phyloP scores from a whole-genome alignment of 2,888 invertebrate genomes.

The Hoplodrina ambigua region DNA sequence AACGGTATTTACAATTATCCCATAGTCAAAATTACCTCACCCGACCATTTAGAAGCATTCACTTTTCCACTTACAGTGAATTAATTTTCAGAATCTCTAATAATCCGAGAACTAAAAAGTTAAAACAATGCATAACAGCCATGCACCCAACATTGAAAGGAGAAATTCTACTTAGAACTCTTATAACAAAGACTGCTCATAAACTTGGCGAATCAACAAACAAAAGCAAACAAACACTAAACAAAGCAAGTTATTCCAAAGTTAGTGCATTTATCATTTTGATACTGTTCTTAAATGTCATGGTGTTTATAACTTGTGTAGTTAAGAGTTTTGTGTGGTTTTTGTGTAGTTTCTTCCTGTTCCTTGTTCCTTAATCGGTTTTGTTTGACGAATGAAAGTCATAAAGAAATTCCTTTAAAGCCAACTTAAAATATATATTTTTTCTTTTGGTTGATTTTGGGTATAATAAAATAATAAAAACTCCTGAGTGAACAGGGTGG shows the following conservation, averaged over 20 bases:
- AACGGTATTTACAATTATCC: too few relatives aligned
- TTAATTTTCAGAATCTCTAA: too few relatives aligned
- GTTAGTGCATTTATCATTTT: constrained; percentile 50
- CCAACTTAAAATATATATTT: too few relatives aligned
- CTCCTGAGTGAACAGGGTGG: too few relatives aligned
- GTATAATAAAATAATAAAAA: too few relatives aligned
- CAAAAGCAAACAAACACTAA: too few relatives aligned
- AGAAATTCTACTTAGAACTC: not conserved
- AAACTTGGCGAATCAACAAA: constrained; percentile 17
- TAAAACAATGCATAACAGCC: not conserved
- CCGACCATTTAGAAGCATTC: too few relatives aligned
- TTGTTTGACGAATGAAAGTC: constrained; percentile 16
- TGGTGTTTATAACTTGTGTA: constrained; percentile 36
- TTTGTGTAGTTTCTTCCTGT: constrained; percentile 21
- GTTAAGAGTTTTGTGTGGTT: constrained; percentile 29
- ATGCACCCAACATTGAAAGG: not conserved
- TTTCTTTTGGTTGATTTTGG: too few relatives aligned
- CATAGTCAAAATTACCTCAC: too few relatives aligned
- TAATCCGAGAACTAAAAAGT: too few relatives aligned
- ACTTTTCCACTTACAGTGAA: too few relatives aligned
- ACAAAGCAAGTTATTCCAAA: constrained; percentile 21
- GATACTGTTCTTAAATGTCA: constrained; percentile 31
- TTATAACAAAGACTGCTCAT: constrained; percentile 13
- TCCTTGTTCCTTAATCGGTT: constrained; percentile 14
- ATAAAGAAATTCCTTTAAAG: not conserved